Evolutionary conservation across 1,140 invertebrate genomes (phyloP).

Genomic region (Mizuhopecten yessoensis): DNA sequence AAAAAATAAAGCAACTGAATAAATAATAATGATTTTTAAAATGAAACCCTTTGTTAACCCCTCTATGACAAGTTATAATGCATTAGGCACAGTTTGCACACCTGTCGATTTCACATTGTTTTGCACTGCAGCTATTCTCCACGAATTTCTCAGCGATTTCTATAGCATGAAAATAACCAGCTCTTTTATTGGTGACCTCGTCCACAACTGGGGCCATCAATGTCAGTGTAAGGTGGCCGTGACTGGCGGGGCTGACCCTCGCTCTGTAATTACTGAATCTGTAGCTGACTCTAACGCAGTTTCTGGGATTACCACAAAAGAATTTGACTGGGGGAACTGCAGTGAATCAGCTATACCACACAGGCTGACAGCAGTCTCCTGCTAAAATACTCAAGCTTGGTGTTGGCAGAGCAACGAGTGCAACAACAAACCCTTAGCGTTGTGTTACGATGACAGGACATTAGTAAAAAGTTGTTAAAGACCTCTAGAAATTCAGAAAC

Average conservation of each 20-base stretch:
- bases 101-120: slow-evolving; percentile 8
- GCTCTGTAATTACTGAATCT: background rate
- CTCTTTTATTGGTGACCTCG: slow-evolving; percentile 6
- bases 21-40: background rate
- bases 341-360: slow-evolving; percentile 6
- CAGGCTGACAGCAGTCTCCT: background rate
- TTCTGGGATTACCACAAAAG: background rate
- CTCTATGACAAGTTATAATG: background rate
- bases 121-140: background rate
- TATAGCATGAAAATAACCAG: background rate
- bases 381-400: background rate
- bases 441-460: background rate
- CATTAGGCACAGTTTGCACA: slow-evolving; percentile 14
- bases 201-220: background rate
- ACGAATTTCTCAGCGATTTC: background rate
- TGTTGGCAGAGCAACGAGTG: background rate
- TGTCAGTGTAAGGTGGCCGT: background rate
- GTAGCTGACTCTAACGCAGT: background rate
- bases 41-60: background rate
- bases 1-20: background rate
- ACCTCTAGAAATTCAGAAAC: background rate
- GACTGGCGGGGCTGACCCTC: background rate
- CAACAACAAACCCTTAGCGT: background rate
- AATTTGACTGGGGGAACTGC: background rate
- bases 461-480: background rate